Evolutionary conservation across 2,113 vertebrate species (phyloP), one percentile per base, ranked within the genome.

Genomic region (Pelmatolapia mariae): DNA sequence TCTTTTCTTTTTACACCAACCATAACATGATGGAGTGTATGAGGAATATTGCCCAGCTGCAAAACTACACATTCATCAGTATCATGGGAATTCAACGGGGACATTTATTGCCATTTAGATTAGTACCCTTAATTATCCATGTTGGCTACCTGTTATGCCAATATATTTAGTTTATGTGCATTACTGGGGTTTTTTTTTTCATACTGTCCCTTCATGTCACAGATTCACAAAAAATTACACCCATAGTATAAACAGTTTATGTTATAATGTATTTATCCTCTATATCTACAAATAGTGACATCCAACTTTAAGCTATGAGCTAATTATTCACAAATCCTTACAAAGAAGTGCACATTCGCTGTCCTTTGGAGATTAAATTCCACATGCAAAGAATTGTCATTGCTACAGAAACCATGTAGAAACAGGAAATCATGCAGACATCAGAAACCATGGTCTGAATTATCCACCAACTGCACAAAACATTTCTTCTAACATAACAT

Each of bases 21-120:
- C 82, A 15, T 82, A 89, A 89, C 57, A 85, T 90, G 89, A 94
- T 88, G 80, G 86, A 92, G 86, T 79, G 89, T 53, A 19, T 80
- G 89, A 50, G 15, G 24, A 91, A 89, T 83, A 52, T 24, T 54
- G 78, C 82, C 38, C 63, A 43, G 68, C 83, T 86, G 71, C 86
- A 89, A 92, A 89, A 91, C 88, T 47, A 89, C 84, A 89, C 84
- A 93, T 94, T 90, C 87, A 89, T 93, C 92, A 92, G 86, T 80
- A 93, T 92, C 86, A 89, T 22, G 73, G 84, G 83, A 89, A 80
- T 86, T 87, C 86, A 90, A 85, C 80, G 38, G 40, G 36, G 86
- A 83, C 83, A 76, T 88, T 93, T 89, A 87, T 93, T 91, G 87
- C 83, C 85, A 93, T 94, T 93, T 91, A 87, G 81, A 84, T 82